Conservation (phyloP, 2,113 vertebrate genomes). For the Nanorana parkeri region DNA sequence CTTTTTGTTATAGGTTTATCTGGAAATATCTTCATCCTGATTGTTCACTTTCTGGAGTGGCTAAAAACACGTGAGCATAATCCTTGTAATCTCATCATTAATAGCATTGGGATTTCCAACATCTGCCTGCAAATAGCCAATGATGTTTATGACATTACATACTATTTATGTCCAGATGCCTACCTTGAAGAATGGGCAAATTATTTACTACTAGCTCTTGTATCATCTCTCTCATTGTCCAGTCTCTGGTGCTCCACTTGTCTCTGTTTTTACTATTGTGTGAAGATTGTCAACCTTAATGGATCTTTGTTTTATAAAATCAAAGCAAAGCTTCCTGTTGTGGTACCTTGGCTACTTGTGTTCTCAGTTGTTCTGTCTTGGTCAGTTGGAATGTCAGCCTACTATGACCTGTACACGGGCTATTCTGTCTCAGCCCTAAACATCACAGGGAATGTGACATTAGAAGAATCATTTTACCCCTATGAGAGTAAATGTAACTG, state of each 20-base stretch:
- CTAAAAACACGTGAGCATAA: slow-evolving; percentile 51
- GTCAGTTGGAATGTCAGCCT: neutral
- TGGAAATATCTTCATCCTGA: slow-evolving; percentile 53
- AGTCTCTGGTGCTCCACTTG: slow-evolving; percentile 14
- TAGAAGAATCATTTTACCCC: neutral
- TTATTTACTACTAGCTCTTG: neutral
- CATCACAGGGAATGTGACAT: neutral
- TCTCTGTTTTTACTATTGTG: slow-evolving; percentile 23
- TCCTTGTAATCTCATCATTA: slow-evolving; percentile 52
- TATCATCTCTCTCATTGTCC: slow-evolving; percentile 3
- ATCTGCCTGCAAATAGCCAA: slow-evolving; percentile 57
- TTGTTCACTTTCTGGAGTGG: slow-evolving; percentile 45
- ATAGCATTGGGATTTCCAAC: slow-evolving; percentile 58
- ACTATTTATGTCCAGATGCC: neutral
- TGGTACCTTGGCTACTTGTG: slow-evolving; percentile 1
- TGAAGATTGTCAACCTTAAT: slow-evolving; percentile 26
- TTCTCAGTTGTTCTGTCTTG: slow-evolving; percentile 6
- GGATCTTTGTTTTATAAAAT: slow-evolving; percentile 2
- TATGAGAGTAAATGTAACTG: slow-evolving; percentile 25
- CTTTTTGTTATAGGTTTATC: neutral
- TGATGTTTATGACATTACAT: slow-evolving; percentile 45
- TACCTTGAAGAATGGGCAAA: slow-evolving; percentile 10
- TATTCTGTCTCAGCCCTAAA: neutral
- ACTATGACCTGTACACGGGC: neutral
- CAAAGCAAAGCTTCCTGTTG: neutral